Evolutionary conservation across 2,888 invertebrate species (phyloP), one percentile per base, ranked within the genome.

Genomic region (Byasa hedistus): DNA sequence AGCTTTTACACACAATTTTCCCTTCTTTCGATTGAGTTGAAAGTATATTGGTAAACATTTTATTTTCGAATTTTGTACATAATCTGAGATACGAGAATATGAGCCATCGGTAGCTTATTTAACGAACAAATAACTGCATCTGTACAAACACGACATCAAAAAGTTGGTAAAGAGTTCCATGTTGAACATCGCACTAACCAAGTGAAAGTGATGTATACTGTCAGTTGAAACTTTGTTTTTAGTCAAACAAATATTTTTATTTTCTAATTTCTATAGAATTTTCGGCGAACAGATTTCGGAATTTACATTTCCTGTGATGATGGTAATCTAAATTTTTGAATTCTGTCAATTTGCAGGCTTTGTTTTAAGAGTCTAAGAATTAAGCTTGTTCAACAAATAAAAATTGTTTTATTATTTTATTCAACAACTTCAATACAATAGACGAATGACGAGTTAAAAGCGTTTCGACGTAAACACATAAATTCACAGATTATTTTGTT

Each of bases 401-500:
- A 19, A n/a, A 7, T 48, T 48, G 8, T 5, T n/a, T 15, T n/a
- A 48, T n/a, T n/a, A 19, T n/a, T 48, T n/a, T 48, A 44, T 44
- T 44, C 19, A 44, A 17, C 19, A 19, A 21, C 15, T 21, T 52
- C 10, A 22, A 54, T 54, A 3, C 52, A 72, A 76, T 7, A 44
- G 39, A 36, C 44, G 10, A 58, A 44, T 15, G 44, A 22, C 21
- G 52, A 54, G 23, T 22, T 36, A 23, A 56, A 39, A 17, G 55
- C 22, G 23, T 54, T 22, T 54, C 12, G 15, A 22, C 24, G 23
- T 55, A 60, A 62, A 56, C 19, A 23, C 10, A 48, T 22, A 44
- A 52, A 59, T 66, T 68, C 64, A 70, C 65, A 36, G 65, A 57
- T 64, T 66, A 64, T 68, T 64, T 64, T 64, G 61, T 57, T 57